phyloP scores from a whole-genome alignment of 2,888 invertebrate genomes.

The Andrena fulva region DNA sequence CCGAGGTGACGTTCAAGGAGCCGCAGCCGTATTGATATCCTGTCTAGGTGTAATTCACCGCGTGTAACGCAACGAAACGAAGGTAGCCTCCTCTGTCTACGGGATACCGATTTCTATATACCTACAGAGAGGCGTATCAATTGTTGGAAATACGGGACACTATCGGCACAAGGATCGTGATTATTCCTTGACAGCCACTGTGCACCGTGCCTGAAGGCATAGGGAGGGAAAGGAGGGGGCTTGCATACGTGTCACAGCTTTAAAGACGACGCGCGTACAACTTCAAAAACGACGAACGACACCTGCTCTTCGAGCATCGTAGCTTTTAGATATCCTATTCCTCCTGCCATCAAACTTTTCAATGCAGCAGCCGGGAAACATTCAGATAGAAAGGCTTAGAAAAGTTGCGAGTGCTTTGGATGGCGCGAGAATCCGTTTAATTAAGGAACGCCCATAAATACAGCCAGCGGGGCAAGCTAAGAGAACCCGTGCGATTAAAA shows the following conservation, averaged over 20 bases:
- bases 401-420: too few species aligned
- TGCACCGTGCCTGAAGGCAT: constrained; percentile 25
- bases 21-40: constrained; percentile 55
- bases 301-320: neutral
- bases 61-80: constrained; percentile 66
- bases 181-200: constrained; percentile 75
- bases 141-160: constrained; percentile 74
- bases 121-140: constrained; percentile 66
- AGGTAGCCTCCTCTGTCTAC: constrained; percentile 52
- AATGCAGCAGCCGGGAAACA: too few species aligned
- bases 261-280: constrained; percentile 24
- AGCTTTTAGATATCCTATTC: neutral
- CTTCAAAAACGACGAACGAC: constrained; percentile 14
- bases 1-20: constrained; percentile 53
- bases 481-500: too few species aligned
- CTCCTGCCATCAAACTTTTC: too few species aligned
- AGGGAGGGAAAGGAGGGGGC: constrained; percentile 11
- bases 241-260: constrained; percentile 34
- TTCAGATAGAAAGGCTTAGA: too few species aligned
- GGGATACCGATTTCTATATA: constrained; percentile 41
- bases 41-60: constrained; percentile 61
- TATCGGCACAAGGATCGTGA: constrained; percentile 72
- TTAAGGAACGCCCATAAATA: too few species aligned
- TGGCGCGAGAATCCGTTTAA: too few species aligned
- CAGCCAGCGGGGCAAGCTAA: too few species aligned